A percentile compares a stretch with the other conserved stretches of the same genome.
phyloP scores from a whole-genome alignment of 1,140 invertebrate species.

The Trichonephila clavata region DNA sequence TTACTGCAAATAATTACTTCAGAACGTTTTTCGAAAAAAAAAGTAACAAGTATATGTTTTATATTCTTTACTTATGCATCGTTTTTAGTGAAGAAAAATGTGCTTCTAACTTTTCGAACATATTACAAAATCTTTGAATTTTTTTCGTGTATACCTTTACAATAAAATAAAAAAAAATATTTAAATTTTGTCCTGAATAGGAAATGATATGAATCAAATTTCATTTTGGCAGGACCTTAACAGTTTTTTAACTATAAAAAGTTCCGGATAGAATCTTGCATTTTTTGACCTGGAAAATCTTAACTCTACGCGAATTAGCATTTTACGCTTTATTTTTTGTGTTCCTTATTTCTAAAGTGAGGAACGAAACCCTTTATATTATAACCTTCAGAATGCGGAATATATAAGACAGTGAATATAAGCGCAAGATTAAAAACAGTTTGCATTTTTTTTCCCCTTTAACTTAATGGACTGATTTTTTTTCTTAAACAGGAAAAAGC shows the following conservation, averaged over 20 bases:
- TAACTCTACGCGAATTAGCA: neutral
- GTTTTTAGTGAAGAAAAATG: too few species aligned
- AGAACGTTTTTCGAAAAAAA: too few species aligned
- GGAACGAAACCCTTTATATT: slow-evolving; percentile 31
- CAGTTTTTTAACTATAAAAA: neutral
- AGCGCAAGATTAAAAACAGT: slow-evolving; percentile 62
- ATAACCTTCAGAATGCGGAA: slow-evolving; percentile 16
- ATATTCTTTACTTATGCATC: too few species aligned
- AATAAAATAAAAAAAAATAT: too few species aligned
- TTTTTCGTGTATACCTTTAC: too few species aligned
- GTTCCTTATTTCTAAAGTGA: slow-evolving; percentile 46
- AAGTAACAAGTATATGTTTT: too few species aligned
- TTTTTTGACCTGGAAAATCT: neutral
- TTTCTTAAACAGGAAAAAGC: neutral
- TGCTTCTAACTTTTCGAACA: too few species aligned
- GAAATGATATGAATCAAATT: too few species aligned
- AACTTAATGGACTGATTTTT: neutral
- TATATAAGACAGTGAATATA: neutral
- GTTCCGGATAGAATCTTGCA: neutral
- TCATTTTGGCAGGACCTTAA: too few species aligned
- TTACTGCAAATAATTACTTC: too few species aligned
- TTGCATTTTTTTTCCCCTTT: slow-evolving; percentile 21
- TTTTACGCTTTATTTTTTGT: slow-evolving; percentile 8
- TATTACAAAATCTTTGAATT: too few species aligned
- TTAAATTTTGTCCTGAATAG: too few species aligned